Evolutionary conservation across 2,113 vertebrate species (phyloP).

Genomic region (Bubo blakistoni): DNA sequence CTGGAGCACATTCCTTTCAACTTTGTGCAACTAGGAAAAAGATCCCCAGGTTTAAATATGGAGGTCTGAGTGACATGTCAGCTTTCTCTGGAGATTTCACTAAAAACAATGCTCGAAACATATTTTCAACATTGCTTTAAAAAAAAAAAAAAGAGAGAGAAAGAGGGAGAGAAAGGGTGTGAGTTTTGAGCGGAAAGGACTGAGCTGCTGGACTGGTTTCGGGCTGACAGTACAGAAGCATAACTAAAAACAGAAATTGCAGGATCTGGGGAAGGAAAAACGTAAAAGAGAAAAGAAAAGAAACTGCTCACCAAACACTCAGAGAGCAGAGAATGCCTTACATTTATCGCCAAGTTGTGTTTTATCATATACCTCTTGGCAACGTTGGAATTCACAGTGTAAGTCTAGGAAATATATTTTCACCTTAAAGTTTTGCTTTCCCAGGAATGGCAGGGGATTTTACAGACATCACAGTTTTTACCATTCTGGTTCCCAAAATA

Average conservation of each 20-base stretch:
- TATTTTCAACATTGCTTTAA: background rate
- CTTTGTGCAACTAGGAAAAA: background rate
- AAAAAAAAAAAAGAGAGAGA: background rate
- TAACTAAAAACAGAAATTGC: conserved; percentile 27
- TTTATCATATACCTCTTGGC: background rate
- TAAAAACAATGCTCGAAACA: background rate
- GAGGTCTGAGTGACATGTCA: background rate
- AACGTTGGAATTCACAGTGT: background rate
- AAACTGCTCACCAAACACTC: background rate
- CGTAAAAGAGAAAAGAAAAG: background rate
- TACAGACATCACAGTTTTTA: background rate
- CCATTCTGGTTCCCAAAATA: background rate
- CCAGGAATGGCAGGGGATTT: background rate
- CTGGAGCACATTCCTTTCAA: background rate
- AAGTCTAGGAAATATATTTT: background rate
- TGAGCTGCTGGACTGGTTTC: conserved; percentile 19
- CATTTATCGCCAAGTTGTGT: background rate
- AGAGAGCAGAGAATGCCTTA: background rate
- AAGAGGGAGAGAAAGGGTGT: background rate
- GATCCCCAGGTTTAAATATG: background rate
- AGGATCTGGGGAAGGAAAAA: background rate
- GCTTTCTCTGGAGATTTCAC: background rate
- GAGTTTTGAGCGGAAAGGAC: background rate
- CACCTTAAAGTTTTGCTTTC: background rate
- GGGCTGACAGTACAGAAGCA: background rate